Evolutionary conservation across 2,113 vertebrate genomes (phyloP), one percentile per base, ranked within the genome.

Genomic region (Nesospiza acunhae): DNA sequence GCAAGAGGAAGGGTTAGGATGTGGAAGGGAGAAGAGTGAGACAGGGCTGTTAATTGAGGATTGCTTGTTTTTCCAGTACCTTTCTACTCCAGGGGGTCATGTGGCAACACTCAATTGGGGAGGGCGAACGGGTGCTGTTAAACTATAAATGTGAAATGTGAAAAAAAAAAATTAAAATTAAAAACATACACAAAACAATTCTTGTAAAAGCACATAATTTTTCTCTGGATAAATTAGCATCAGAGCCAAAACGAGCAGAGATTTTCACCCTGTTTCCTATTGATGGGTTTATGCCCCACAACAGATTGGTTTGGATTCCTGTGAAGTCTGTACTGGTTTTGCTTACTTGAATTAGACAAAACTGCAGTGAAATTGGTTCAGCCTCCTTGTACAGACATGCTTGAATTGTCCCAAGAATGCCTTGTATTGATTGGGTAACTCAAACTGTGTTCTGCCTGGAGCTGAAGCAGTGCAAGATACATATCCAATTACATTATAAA

Each of bases 1-100:
- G 96, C 81, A 82, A 98, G 93, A 94, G 79, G 92, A 78, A 96
- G 75, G 94, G 69, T 96, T 92, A 94, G 84, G 91, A 84, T 96
- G 84, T 93, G 90, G 95, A 91, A 89, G 53, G 85, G 86, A 96
- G 59, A 96, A 92, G 86, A 97, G 87, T 90, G 85, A 96, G 93
- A 92, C 15, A 98, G 96, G 95, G 96, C 96, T 97, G 62, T 94
- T 94, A 97, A 93, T 79, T 93, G 72, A 74, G 94, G 94, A 95
- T 92, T 92, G 95, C 95, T 97, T 97, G 96, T 94, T 95, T 94
- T 96, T 97, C 95, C 98, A 98, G 97, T 99, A 99, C 99, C 99
- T 99, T 99, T 99, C 99, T 99, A 98, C 98, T 99, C 99, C 99
- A 99, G 90, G 99, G 99, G 96, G 99, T 98, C 98, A 99, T 99